Evolutionary conservation across 2,113 vertebrate species (phyloP), one percentile per base, ranked within the genome.

Genomic region (Stomatorhinus ivindoensis): DNA sequence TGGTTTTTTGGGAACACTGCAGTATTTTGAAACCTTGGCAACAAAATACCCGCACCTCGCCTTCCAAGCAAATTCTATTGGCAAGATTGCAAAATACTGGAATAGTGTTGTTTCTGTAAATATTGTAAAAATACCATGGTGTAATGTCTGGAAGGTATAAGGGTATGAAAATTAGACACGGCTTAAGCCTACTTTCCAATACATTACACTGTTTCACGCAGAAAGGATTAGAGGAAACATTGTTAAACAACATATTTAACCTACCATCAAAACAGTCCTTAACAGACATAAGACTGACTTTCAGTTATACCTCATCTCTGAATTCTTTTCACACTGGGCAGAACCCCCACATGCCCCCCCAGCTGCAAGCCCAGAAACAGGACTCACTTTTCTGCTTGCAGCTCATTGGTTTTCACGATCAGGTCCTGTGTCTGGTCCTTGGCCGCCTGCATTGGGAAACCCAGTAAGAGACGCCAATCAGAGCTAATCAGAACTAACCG

Each of bases 371-470:
- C 35, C 15, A 7, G 73, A 42, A 39, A 5, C 1, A 5, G 13
- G 11, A 96, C 97, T 93, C 95, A 99, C 98, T 97, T 99, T 95
- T 99, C 98, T 90, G 97, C 96, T 92, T 99, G 98, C 86, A 99
- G 97, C 92, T 99, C 99, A 92, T 98, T 99, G 87, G 98, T 99
- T 96, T 99, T 99, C 50, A 97, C 96, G 87, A 98, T 99, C 92
- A 99, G 94, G 95, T 99, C 98, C 92, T 99, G 98, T 3, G 98
- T 99, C 94, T 99, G 97, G 35, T 98, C 98, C 92, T 99, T 99
- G 83, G 97, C 97, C 90, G 97, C 97, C 98, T 99, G 93, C 91
- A 47, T 95, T 96, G 88, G 89, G 84, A 88, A 82, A 84, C 55
- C 82, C 82, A n/a, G 88, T 80, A 87, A 31, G 15, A 89, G 61